Conservation (phyloP, 2,888 invertebrate species). For the Eristalinus aeneus region DNA sequence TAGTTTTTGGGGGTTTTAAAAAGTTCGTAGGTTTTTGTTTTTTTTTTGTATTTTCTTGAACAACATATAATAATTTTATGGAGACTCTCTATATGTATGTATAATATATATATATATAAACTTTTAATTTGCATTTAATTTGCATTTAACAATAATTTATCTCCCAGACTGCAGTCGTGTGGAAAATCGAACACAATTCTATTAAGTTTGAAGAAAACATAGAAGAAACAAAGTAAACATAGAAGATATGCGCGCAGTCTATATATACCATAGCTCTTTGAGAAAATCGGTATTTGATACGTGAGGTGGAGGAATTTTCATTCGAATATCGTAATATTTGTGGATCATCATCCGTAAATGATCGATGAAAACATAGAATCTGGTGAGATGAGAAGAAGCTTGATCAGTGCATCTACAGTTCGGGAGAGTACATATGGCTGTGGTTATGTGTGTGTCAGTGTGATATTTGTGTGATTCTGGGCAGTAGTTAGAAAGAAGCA, state of each 20-base stretch:
- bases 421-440: conserved; percentile 53
- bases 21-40: too few species aligned
- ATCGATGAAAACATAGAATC: not conserved
- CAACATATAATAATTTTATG: conserved; percentile 71
- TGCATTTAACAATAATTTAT: conserved; percentile 58
- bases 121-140: conserved; percentile 40
- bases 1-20: conserved; percentile 10
- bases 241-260: conserved; percentile 6
- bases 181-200: not conserved
- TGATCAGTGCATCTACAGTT: conserved; percentile 63
- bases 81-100: conserved; percentile 49
- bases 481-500: too few species aligned
- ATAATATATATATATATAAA: conserved; percentile 18
- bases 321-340: conserved; percentile 12
- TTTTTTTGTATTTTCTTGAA: conserved; percentile 55
- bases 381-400: not conserved
- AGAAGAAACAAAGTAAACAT: conserved; percentile 7
- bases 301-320: conserved; percentile 54
- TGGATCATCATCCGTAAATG: not conserved
- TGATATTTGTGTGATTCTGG: conserved; percentile 11
- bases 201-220: not conserved
- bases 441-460: not conserved
- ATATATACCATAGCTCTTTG: conserved; percentile 15
- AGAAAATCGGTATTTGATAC: conserved; percentile 62
- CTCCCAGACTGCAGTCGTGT: conserved; percentile 65